These are phyloP conservation scores for Leptopterna dolabrata DNA, from an alignment of 2,888 invertebrate species.

Conservation along the genomic window DNA sequence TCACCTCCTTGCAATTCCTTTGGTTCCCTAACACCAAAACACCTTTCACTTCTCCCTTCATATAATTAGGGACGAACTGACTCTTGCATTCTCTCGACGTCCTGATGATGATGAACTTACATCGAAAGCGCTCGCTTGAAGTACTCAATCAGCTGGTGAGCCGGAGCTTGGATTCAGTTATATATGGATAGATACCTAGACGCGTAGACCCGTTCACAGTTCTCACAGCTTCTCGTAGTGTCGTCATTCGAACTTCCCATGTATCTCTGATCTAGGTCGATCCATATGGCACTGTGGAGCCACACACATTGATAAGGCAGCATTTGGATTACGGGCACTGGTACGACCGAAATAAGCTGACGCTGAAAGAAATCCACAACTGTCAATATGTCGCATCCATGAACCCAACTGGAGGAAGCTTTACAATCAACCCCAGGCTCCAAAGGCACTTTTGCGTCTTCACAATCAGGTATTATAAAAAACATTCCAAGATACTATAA, in stretches of 20 bases:
- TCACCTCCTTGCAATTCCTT: too few species aligned
- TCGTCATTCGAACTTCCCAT: too few species aligned
- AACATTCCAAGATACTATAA: neutral
- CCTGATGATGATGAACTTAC: too few species aligned
- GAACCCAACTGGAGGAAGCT: slow-evolving; percentile 98
- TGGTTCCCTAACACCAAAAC: too few species aligned
- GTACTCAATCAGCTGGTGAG: too few species aligned
- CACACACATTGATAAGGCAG: slow-evolving; percentile 94
- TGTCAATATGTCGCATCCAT: slow-evolving; percentile 97
- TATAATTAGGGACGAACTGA: neutral
- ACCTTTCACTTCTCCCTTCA: too few species aligned
- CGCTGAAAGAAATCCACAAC: slow-evolving; percentile 94
- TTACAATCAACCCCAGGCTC: slow-evolving; percentile 93
- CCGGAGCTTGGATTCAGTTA: too few species aligned
- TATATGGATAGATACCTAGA: too few species aligned
- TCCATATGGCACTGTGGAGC: slow-evolving; percentile 93
- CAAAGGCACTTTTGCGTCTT: slow-evolving; percentile 92
- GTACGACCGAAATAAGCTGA: slow-evolving; percentile 89
- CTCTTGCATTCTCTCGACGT: too few species aligned
- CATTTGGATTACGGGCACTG: slow-evolving; percentile 96
- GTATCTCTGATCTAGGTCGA: slow-evolving; percentile 72
- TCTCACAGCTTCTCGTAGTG: too few species aligned
- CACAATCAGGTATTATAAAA: slow-evolving; percentile 74
- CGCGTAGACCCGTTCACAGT: too few species aligned
- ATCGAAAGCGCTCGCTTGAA: too few species aligned